A percentile compares a stretch with the other conserved stretches of the same genome.
Conservation (phyloP, 1,140 invertebrate genomes). For the Diachasma alloeum region DNA sequence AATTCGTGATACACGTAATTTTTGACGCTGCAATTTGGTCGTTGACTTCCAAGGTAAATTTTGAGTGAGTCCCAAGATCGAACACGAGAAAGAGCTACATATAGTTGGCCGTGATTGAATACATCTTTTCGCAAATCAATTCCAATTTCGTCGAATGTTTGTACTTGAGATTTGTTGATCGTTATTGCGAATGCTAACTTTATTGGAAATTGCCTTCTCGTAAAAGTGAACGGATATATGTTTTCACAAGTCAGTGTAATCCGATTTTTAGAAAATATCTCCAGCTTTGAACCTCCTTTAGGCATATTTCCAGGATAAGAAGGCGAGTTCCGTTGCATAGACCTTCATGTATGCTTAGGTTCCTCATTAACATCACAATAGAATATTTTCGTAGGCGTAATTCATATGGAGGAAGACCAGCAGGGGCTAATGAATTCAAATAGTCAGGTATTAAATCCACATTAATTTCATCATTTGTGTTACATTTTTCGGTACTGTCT, state of each 20-base stretch:
- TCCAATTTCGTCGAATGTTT: background rate
- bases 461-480: slow-evolving; percentile 15
- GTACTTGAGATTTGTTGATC: background rate
- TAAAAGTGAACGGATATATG: background rate
- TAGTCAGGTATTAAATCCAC: background rate
- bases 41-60: too few relatives aligned
- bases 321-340: slow-evolving; percentile 32
- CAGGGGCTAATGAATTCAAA: background rate
- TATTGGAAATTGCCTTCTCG: background rate
- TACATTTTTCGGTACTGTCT: background rate
- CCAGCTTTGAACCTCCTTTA: slow-evolving; percentile 30
- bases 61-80: too few relatives aligned
- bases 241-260: background rate
- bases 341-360: background rate
- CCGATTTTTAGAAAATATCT: slow-evolving; percentile 9
- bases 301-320: slow-evolving; percentile 21
- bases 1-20: too few relatives aligned
- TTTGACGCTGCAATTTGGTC: too few relatives aligned
- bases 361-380: background rate
- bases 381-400: background rate
- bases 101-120: too few relatives aligned
- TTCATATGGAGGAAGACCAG: slow-evolving; percentile 19
- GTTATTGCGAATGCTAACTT: background rate
- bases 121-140: too few relatives aligned
- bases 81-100: too few relatives aligned